Evolutionary conservation across 2,797 vertebrate species (phyloP).

Genomic region (Chaetodon trifasciatus): DNA sequence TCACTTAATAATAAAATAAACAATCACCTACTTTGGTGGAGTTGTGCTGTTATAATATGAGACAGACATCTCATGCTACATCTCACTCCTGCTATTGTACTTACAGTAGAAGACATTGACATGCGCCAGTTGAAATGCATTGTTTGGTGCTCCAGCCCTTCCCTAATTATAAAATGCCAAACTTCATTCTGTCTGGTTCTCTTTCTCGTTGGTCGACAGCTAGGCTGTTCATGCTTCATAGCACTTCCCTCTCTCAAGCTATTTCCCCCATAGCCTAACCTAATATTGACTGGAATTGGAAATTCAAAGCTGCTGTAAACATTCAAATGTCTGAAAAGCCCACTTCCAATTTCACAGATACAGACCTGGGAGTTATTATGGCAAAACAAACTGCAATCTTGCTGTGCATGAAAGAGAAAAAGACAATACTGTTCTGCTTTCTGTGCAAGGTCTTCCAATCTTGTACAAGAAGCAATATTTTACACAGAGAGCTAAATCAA

Average conservation of each 20-base stretch:
- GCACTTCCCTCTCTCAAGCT: constrained; percentile 69
- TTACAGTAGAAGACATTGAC: constrained; percentile 58
- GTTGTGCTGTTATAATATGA: constrained; percentile 39
- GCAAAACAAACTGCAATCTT: constrained; percentile 71
- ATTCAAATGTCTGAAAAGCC: constrained; percentile 81
- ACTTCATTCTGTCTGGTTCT: constrained; percentile 74
- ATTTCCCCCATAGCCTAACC: constrained; percentile 76
- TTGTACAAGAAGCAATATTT: constrained; percentile 39
- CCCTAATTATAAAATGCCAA: constrained; percentile 86
- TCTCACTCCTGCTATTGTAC: constrained; percentile 59
- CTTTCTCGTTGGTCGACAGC: constrained; percentile 74
- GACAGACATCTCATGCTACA: constrained; percentile 47
- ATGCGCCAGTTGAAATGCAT: constrained; percentile 68
- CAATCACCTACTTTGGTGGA: constrained; percentile 15
- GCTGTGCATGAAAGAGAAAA: constrained; percentile 46
- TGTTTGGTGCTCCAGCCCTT: constrained; percentile 74
- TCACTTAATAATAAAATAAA: constrained; percentile 47
- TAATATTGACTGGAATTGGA: constrained; percentile 84
- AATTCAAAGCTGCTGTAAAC: constrained; percentile 82
- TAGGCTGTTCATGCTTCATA: constrained; percentile 82
- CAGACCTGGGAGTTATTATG: constrained; percentile 72
- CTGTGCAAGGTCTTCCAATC: constrained; percentile 51
- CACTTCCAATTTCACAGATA: constrained; percentile 83
- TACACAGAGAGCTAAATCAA: constrained; percentile 29
- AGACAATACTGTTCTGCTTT: constrained; percentile 49